phyloP scores from a whole-genome alignment of 2,113 vertebrate genomes.

The Neotragus moschatus region DNA sequence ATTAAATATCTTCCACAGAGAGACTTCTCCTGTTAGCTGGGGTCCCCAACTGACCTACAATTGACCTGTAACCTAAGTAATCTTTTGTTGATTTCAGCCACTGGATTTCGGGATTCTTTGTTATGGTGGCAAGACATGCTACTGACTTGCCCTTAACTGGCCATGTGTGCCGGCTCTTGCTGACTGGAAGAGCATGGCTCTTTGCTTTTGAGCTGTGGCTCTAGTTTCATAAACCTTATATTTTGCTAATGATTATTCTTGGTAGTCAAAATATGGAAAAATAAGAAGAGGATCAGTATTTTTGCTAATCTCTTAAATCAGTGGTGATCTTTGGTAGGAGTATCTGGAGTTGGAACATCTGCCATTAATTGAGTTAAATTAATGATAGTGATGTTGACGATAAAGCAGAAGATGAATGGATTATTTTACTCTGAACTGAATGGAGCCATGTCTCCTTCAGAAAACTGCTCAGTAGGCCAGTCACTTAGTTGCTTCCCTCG shows the following conservation, averaged over 20 bases:
- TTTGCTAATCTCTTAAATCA: background rate
- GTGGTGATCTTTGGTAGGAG: background rate
- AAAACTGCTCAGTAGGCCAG: background rate
- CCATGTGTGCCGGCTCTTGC: background rate
- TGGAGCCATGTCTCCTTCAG: background rate
- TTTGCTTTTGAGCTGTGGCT: background rate
- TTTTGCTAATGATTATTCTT: conserved; percentile 5
- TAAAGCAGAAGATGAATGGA: conserved; percentile 28
- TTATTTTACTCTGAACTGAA: background rate
- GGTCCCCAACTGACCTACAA: background rate
- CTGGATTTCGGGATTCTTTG: background rate
- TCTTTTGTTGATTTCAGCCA: background rate
- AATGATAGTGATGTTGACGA: background rate
- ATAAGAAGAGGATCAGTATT: background rate
- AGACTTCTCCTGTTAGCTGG: background rate
- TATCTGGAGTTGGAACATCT: background rate
- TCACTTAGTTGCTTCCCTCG: background rate
- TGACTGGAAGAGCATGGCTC: background rate
- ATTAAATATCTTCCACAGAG: background rate
- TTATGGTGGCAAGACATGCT: too few relatives aligned
- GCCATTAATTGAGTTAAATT: background rate
- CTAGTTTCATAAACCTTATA: background rate
- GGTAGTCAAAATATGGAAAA: background rate
- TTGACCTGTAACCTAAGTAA: background rate
- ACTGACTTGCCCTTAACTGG: background rate